Evolutionary conservation across 2,113 vertebrate species (phyloP).

Genomic region (Chaetodon auriga): DNA sequence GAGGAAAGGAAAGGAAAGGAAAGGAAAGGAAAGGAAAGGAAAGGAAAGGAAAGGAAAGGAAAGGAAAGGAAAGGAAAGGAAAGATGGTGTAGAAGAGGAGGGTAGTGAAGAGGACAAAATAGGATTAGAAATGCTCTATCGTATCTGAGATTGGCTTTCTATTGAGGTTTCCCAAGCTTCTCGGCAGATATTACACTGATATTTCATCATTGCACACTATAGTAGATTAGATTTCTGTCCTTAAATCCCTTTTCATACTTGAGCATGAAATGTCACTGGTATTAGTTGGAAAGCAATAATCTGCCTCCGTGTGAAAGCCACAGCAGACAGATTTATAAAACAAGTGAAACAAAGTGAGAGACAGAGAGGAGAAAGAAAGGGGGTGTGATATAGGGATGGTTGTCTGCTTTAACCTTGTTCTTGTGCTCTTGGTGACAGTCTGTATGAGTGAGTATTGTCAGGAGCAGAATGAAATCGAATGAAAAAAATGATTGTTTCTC

Average conservation of each 20-base stretch:
- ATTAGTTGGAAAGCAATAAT: conserved; percentile 76
- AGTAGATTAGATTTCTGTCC: conserved; percentile 75
- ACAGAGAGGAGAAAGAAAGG: background rate
- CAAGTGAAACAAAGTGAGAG: conserved; percentile 37
- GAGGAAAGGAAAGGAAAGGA: conserved; percentile 11
- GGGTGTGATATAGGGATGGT: background rate
- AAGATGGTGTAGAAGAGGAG: background rate
- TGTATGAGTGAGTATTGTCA: background rate
- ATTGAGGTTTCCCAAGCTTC: conserved; percentile 58
- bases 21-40: conserved; percentile 3
- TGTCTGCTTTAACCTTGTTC: conserved; percentile 29
- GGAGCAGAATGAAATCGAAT: background rate
- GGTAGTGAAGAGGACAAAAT: conserved; percentile 40
- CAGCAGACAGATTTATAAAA: conserved; percentile 55
- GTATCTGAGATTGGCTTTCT: conserved; percentile 57
- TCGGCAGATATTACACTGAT: conserved; percentile 75
- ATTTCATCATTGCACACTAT: conserved; percentile 74
- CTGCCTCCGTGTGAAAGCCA: conserved; percentile 53
- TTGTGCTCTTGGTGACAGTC: background rate
- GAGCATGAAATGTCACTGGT: conserved; percentile 69
- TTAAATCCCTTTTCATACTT: conserved; percentile 74
- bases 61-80: conserved; percentile 22
- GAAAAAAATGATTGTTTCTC: too few species aligned
- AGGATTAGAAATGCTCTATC: conserved; percentile 65
- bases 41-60: background rate